Conservation (phyloP, 2,113 vertebrate genomes). For the Aldabrachelys gigantea region DNA sequence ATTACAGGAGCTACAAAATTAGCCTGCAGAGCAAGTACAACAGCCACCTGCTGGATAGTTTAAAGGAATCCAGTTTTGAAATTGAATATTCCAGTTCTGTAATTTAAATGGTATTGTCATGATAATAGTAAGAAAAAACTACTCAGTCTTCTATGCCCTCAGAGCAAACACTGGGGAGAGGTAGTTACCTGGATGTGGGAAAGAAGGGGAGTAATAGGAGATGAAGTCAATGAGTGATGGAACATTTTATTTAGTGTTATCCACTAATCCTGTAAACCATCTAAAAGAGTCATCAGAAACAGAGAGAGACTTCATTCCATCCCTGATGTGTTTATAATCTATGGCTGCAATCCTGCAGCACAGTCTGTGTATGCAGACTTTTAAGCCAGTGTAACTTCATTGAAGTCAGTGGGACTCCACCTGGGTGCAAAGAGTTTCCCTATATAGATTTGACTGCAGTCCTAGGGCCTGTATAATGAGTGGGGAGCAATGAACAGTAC, state of each 20-base stretch:
- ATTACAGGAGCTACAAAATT: constrained; percentile 33
- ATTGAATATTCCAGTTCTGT: neutral
- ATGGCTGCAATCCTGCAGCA: neutral
- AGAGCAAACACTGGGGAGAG: neutral
- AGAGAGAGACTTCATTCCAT: neutral
- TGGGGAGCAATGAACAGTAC: neutral
- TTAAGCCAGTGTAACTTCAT: neutral
- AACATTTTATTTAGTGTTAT: neutral
- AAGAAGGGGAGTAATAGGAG: accelerated
- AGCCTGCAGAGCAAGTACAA: neutral
- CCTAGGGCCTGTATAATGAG: neutral
- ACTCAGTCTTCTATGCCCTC: neutral
- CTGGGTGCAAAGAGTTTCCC: neutral
- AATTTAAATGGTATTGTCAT: neutral
- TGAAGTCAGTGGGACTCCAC: neutral
- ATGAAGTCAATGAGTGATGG: neutral
- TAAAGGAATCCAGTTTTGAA: neutral
- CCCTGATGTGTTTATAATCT: neutral
- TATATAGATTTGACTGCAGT: neutral
- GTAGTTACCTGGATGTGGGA: neutral
- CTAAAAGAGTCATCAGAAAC: neutral
- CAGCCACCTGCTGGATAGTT: neutral
- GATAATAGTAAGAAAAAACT: neutral
- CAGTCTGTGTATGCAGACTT: neutral
- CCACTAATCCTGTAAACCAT: neutral